These are phyloP conservation scores for Pitangus sulphuratus DNA, from an alignment of 2,797 vertebrate species.

Conservation along the genomic window DNA sequence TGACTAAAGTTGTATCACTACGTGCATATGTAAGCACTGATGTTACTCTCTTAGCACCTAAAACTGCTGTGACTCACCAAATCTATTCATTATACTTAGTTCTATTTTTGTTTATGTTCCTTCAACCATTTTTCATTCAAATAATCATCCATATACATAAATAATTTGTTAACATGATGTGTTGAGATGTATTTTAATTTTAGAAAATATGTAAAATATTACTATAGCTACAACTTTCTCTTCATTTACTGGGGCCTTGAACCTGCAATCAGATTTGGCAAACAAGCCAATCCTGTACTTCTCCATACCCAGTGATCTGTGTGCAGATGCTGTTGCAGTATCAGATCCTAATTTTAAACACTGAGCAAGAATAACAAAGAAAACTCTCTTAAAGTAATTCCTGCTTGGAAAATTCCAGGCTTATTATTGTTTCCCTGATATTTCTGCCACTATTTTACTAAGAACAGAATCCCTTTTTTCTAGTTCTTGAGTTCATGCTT, in stretches of 20 bases:
- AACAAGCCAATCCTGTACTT: background rate
- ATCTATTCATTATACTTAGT: background rate
- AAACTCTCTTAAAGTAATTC: background rate
- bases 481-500: background rate
- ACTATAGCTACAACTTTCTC: background rate
- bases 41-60: conserved; percentile 17
- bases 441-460: background rate
- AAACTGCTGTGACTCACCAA: conserved; percentile 38
- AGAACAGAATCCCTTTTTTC: background rate
- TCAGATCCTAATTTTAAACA: conserved; percentile 50
- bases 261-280: conserved; percentile 25
- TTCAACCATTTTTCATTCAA: background rate
- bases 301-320: background rate
- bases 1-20: background rate
- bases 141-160: background rate
- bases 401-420: background rate
- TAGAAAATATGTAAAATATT: background rate
- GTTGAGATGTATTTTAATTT: background rate
- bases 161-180: background rate
- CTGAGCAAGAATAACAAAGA: conserved; percentile 14
- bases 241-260: background rate
- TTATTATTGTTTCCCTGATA: background rate
- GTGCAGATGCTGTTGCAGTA: conserved; percentile 37
- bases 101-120: conserved; percentile 20
- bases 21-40: background rate